phyloP scores from a whole-genome alignment of 2,888 invertebrate genomes.

The Orthosia cruda region DNA sequence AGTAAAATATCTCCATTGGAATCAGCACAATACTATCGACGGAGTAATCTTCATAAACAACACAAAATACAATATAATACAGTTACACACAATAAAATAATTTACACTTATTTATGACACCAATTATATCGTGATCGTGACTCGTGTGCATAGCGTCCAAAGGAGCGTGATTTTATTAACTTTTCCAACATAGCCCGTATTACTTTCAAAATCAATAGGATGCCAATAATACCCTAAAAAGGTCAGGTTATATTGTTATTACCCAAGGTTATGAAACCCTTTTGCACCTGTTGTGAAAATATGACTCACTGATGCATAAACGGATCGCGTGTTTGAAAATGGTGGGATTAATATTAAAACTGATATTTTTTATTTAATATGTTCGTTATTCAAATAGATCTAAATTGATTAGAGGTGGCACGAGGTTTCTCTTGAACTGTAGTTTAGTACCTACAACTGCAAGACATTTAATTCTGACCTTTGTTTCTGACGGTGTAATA shows the following conservation, averaged over 20 bases:
- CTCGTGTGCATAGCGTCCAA: neutral
- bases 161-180: conserved; percentile 32
- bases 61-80: conserved; percentile 11
- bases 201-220: conserved; percentile 44
- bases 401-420: conserved; percentile 18
- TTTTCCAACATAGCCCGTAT: conserved; percentile 30
- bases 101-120: conserved; percentile 15
- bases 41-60: conserved; percentile 29
- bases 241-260: conserved; percentile 40
- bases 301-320: conserved; percentile 43
- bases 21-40: conserved; percentile 15
- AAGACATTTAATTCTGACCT: neutral
- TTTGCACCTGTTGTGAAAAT: conserved; percentile 48
- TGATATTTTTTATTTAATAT: neutral
- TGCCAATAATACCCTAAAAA: conserved; percentile 41
- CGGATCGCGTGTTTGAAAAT: conserved; percentile 32
- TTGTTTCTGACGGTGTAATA: neutral
- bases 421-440: neutral
- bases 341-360: neutral
- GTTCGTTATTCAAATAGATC: conserved; percentile 26
- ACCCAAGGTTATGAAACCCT: conserved; percentile 40
- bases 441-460: neutral
- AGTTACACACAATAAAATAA: neutral
- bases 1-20: neutral
- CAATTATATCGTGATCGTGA: conserved; percentile 3